Percentiles rank a stretch among this genome's conserved stretches.
Conservation (phyloP, 2,797 vertebrate species). For the Huso huso region DNA sequence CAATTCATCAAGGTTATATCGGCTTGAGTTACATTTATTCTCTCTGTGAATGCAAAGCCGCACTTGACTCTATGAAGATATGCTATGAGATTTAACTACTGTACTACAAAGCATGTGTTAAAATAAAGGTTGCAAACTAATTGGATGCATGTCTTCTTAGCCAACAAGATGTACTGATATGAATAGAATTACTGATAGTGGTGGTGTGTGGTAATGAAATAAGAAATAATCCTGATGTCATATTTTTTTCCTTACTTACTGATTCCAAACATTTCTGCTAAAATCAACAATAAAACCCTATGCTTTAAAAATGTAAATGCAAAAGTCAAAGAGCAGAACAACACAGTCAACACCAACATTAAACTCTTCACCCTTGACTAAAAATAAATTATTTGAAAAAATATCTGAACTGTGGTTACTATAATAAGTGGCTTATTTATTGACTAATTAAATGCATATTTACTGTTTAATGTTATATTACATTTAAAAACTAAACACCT, state of each 20-base stretch:
- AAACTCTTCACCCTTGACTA: background rate
- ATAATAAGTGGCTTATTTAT: too few species aligned
- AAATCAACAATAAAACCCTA: background rate
- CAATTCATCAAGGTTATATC: conserved; percentile 64
- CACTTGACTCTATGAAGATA: conserved; percentile 50
- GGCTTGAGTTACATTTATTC: conserved; percentile 44
- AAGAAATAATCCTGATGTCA: too few species aligned
- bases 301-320: background rate
- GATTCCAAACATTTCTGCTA: background rate
- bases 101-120: conserved; percentile 58
- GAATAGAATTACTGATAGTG: conserved; percentile 7
- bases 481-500: too few species aligned
- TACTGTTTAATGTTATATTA: too few species aligned
- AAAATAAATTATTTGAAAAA: background rate
- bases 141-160: conserved; percentile 38
- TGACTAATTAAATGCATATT: too few species aligned
- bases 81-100: conserved; percentile 50
- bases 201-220: conserved; percentile 12
- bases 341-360: too few species aligned
- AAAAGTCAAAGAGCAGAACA: background rate
- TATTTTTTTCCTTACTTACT: too few species aligned
- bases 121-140: conserved; percentile 45
- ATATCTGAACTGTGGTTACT: too few species aligned
- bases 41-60: conserved; percentile 58
- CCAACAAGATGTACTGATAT: conserved; percentile 24